These are phyloP conservation scores for Botia almorhae DNA, from an alignment of 2,797 vertebrate species.

Conservation along the genomic window DNA sequence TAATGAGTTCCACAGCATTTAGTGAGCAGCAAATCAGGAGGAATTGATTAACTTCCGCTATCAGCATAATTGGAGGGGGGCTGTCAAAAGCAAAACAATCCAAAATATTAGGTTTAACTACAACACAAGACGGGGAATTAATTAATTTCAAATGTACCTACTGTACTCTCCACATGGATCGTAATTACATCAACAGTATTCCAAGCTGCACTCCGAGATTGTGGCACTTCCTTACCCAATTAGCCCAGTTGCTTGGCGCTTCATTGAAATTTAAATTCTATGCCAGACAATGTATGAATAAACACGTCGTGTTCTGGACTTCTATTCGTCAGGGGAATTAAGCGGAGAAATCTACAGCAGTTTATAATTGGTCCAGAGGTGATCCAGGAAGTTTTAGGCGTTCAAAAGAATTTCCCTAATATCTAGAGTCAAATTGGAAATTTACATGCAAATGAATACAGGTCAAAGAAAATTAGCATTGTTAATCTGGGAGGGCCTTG, in stretches of 20 bases:
- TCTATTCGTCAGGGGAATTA: conserved; percentile 78
- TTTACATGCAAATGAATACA: conserved; percentile 82
- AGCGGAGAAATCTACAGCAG: conserved; percentile 74
- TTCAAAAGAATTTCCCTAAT: conserved; percentile 53
- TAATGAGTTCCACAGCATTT: conserved; percentile 68
- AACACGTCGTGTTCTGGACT: conserved; percentile 78
- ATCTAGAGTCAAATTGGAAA: conserved; percentile 78
- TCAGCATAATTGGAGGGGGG: conserved; percentile 61
- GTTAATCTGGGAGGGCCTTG: conserved; percentile 66
- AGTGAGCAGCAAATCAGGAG: conserved; percentile 69
- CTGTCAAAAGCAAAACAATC: conserved; percentile 56
- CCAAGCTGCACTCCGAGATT: conserved; percentile 76
- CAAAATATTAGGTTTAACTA: conserved; percentile 60
- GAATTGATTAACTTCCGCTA: conserved; percentile 78
- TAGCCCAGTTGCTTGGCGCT: conserved; percentile 80
- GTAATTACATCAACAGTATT: conserved; percentile 82
- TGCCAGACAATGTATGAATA: conserved; percentile 72
- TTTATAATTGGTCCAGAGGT: conserved; percentile 82
- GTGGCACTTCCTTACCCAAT: conserved; percentile 76
- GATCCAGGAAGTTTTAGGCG: conserved; percentile 75
- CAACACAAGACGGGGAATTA: conserved; percentile 72
- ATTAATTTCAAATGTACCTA: conserved; percentile 81
- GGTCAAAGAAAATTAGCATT: conserved; percentile 80
- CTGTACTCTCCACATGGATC: conserved; percentile 73
- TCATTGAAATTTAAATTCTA: conserved; percentile 74